Conservation (phyloP, 2,113 vertebrate genomes). For the Microcebus tavaratra region DNA sequence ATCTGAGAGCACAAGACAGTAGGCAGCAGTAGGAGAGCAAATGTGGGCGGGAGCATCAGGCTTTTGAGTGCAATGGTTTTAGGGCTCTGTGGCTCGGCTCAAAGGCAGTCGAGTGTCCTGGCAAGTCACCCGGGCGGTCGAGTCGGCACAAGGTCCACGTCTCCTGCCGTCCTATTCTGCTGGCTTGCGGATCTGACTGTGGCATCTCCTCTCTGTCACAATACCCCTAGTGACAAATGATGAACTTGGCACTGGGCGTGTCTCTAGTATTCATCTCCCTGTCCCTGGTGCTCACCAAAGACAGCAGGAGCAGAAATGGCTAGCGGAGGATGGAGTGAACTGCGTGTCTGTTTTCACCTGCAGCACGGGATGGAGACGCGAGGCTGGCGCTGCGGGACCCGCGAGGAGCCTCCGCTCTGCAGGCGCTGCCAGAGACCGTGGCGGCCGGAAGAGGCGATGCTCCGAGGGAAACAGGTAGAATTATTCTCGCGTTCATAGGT, state of each 20-base stretch:
- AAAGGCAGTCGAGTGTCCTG: accelerated
- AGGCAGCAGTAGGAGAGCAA: accelerated
- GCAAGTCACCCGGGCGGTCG: accelerated
- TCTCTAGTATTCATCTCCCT: neutral
- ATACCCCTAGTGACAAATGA: neutral
- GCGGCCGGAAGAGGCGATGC: neutral
- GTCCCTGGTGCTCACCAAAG: neutral
- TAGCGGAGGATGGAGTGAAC: accelerated
- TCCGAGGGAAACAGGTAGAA: conserved; percentile 77
- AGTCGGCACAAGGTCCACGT: accelerated
- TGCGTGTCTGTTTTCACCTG: accelerated
- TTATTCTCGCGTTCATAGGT: accelerated
- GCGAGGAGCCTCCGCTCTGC: conserved; percentile 64
- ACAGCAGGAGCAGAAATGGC: neutral
- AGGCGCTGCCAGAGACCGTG: conserved; percentile 56
- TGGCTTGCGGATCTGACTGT: accelerated
- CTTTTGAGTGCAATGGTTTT: neutral
- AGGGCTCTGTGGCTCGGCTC: accelerated
- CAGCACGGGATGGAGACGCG: conserved; percentile 47
- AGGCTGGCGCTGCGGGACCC: conserved; percentile 12
- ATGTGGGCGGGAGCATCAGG: neutral
- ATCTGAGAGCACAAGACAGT: neutral
- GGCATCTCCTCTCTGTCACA: neutral
- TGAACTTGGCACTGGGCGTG: accelerated
- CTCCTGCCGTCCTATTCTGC: neutral